Conservation (phyloP, 30 jellyfish, hydroid and myxozoan genomes). For the Catostylus mosaicus region DNA sequence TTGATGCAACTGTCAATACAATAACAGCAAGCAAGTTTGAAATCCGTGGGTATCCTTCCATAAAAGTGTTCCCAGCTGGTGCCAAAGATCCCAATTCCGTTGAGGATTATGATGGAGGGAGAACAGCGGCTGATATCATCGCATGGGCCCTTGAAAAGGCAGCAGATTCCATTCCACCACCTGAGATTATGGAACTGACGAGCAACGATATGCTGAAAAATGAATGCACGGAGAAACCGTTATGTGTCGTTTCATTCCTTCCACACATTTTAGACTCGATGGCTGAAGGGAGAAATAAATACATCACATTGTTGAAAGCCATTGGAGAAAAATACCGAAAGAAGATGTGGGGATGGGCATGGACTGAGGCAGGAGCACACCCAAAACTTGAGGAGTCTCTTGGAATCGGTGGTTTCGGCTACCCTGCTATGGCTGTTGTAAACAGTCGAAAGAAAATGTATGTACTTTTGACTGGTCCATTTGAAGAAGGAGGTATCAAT, state of each 20-base stretch:
- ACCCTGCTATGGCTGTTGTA: constrained; percentile 98
- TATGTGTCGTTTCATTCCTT: constrained; percentile 86
- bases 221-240: constrained; percentile 81
- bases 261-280: constrained; percentile 88
- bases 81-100: constrained; percentile 75
- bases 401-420: constrained; percentile 97
- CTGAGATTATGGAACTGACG: constrained; percentile 80
- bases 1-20: constrained; percentile 92
- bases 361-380: constrained; percentile 91
- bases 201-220: constrained; percentile 46
- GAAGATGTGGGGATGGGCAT: constrained; percentile 97
- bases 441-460: constrained; percentile 88
- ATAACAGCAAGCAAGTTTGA: constrained; percentile 62
- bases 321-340: constrained; percentile 85
- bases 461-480: constrained; percentile 80
- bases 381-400: constrained; percentile 80
- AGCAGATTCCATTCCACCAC: constrained; percentile 80
- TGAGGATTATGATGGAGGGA: constrained; percentile 93
- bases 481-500: constrained; percentile 82
- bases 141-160: constrained; percentile 78
- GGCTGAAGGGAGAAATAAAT: constrained; percentile 88
- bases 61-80: constrained; percentile 91
- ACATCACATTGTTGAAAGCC: constrained; percentile 61
- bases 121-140: constrained; percentile 88
- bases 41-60: constrained; percentile 95